These are phyloP conservation scores for Zoanthus sansibaricus DNA, from an alignment of 92 coral and sea anemone genomes.

Conservation along the genomic window DNA sequence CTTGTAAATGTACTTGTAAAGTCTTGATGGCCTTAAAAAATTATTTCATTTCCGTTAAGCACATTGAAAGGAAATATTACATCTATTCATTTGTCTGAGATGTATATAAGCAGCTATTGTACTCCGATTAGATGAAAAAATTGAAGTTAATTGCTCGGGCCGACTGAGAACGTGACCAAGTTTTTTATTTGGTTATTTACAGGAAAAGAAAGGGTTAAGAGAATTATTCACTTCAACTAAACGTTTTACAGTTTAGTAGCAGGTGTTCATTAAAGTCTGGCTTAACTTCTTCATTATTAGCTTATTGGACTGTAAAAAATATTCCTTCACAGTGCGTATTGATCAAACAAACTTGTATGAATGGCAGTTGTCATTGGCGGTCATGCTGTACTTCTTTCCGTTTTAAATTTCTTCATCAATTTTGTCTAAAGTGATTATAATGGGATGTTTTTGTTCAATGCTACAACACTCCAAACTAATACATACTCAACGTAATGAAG, in stretches of 20 bases:
- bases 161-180: neutral
- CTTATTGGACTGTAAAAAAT: too few relatives aligned
- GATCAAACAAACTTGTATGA: neutral
- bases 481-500: neutral
- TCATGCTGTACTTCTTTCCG: too few relatives aligned
- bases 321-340: too few relatives aligned
- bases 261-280: neutral
- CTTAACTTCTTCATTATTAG: neutral
- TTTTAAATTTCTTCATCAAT: neutral
- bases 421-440: neutral
- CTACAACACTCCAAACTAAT: neutral
- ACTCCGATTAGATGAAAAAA: neutral
- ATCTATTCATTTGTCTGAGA: neutral
- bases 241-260: neutral
- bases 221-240: neutral
- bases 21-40: neutral
- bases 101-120: neutral
- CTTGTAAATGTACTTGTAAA: neutral
- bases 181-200: neutral
- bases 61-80: neutral
- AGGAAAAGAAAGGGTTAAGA: neutral
- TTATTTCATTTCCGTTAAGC: neutral
- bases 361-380: neutral
- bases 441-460: constrained; percentile 9
- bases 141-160: neutral